Evolutionary conservation across 2,113 vertebrate species (phyloP).

Genomic region (Lagopus muta): DNA sequence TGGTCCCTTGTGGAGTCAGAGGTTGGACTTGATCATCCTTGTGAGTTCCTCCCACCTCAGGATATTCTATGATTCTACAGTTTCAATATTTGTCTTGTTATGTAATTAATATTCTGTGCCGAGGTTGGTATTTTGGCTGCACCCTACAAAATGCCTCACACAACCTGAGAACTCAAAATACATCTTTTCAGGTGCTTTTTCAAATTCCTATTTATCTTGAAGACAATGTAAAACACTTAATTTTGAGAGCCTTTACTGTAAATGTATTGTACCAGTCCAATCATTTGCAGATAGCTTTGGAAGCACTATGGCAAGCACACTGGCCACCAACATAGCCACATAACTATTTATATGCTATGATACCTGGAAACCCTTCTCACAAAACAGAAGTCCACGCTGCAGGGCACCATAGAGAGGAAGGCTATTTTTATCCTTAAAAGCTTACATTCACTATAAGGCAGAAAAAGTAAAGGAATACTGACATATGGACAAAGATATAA

Average conservation of each 20-base stretch:
- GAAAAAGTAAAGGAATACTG: neutral
- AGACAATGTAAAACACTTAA: neutral
- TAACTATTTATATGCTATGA: conserved; percentile 5
- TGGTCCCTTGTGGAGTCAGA: no score
- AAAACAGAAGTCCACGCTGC: conserved; percentile 36
- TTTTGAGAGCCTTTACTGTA: neutral
- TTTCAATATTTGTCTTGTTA: neutral
- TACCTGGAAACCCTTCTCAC: conserved; percentile 19
- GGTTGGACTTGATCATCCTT: no score
- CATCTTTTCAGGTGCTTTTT: neutral
- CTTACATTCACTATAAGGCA: neutral
- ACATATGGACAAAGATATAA: neutral
- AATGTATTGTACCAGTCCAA: neutral
- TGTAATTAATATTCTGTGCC: neutral
- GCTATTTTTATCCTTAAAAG: conserved; percentile 2
- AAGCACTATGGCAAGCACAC: neutral
- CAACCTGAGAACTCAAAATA: neutral
- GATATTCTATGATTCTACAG: no score
- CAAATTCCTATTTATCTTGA: neutral
- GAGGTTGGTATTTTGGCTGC: neutral
- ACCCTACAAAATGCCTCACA: neutral
- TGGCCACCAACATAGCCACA: neutral
- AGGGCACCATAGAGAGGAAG: neutral
- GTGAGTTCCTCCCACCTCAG: no score
- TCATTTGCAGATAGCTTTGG: conserved; percentile 8